Conservation (phyloP, 2,888 invertebrate species). For the Aproaerema taeniolella region DNA sequence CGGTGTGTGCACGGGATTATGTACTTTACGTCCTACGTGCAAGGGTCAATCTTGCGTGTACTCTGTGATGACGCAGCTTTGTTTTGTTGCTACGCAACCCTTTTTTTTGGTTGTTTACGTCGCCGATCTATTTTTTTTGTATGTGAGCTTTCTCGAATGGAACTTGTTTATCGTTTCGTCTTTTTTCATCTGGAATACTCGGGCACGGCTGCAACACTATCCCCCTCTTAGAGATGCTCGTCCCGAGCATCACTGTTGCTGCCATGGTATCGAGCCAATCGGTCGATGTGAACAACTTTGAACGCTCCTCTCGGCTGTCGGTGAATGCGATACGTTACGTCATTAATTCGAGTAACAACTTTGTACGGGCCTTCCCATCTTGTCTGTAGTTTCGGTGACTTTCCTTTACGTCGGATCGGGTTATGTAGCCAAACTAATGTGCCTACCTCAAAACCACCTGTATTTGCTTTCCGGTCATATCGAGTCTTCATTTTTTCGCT, state of each 20-base stretch:
- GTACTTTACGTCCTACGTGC: too few species aligned
- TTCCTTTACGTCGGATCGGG: background rate
- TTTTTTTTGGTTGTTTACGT: too few species aligned
- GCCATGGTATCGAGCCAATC: background rate
- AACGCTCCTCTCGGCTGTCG: background rate
- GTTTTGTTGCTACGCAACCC: too few species aligned
- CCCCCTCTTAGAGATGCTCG: conserved; percentile 1
- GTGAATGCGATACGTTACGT: conserved; percentile 1
- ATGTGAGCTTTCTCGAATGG: too few species aligned
- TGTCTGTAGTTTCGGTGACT: background rate
- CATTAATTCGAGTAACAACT: background rate
- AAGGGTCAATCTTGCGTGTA: too few species aligned
- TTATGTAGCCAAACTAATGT: background rate
- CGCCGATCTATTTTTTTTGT: too few species aligned
- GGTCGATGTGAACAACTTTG: background rate
- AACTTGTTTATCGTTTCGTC: too few species aligned
- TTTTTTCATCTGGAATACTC: too few species aligned
- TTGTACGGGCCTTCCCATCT: background rate
- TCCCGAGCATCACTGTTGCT: conserved; percentile 3
- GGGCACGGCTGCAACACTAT: background rate
- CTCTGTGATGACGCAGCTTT: too few species aligned
- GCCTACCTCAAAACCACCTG: conserved; percentile 8
- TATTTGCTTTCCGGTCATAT: background rate
- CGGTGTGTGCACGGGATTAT: too few species aligned
- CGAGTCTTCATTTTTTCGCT: conserved; percentile 2